These are phyloP conservation scores for Triplophysa siluroides DNA, from an alignment of 2,113 vertebrate species.

Conservation along the genomic window DNA sequence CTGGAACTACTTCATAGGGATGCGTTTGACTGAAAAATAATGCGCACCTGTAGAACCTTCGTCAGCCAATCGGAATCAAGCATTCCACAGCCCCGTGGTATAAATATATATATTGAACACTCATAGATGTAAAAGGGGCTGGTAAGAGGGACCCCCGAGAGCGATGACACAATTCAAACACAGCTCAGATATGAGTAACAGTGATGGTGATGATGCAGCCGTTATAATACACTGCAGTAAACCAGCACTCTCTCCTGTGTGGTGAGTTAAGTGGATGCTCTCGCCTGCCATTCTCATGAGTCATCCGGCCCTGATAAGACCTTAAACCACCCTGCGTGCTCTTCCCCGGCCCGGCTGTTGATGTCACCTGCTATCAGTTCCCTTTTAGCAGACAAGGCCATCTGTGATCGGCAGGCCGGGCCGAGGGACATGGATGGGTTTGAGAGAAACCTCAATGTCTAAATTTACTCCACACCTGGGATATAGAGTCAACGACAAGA, in stretches of 20 bases:
- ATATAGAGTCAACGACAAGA: neutral
- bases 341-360: neutral
- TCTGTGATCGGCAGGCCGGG: neutral
- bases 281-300: slow-evolving; percentile 32
- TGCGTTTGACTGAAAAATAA: too few relatives aligned
- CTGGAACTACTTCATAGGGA: too few relatives aligned
- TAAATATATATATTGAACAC: too few relatives aligned
- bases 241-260: neutral
- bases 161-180: neutral
- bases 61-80: too few relatives aligned
- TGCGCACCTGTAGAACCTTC: too few relatives aligned
- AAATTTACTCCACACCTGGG: slow-evolving; percentile 28
- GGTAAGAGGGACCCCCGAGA: too few relatives aligned
- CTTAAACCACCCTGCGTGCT: slow-evolving; percentile 18
- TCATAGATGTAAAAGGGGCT: too few relatives aligned
- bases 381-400: slow-evolving; percentile 17
- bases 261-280: neutral
- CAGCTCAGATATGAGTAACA: neutral
- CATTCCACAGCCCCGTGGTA: too few relatives aligned
- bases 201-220: neutral
- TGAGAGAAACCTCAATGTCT: slow-evolving; percentile 8
- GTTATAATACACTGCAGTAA: neutral
- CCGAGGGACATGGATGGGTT: neutral
- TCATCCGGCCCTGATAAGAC: slow-evolving; percentile 26
- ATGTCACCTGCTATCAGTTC: slow-evolving; percentile 17